Evolutionary conservation across 2,888 invertebrate species (phyloP).

Genomic region (Harpalus rubripes): DNA sequence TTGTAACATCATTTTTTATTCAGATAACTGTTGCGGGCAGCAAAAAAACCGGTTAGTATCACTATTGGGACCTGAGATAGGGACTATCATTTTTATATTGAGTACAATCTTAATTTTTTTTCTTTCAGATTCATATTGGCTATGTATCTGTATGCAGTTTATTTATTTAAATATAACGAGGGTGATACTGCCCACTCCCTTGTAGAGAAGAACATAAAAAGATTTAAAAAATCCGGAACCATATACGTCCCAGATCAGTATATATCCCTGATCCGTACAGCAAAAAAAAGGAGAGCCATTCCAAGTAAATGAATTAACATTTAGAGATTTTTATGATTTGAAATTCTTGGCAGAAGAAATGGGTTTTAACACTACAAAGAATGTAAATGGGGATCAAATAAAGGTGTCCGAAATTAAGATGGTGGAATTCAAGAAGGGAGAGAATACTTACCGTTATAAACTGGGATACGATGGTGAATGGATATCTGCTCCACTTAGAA

Average conservation of each 20-base stretch:
- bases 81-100: no score
- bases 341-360: not conserved
- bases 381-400: not conserved
- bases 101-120: not conserved
- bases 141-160: constrained; percentile 2
- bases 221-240: not conserved
- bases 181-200: not conserved
- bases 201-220: not conserved
- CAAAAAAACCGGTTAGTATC: constrained; percentile 4
- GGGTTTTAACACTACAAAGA: not conserved
- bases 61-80: not conserved
- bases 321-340: not conserved
- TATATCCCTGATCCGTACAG: not conserved
- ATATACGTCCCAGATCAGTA: constrained; percentile 1
- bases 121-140: not conserved
- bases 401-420: not conserved
- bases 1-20: constrained; percentile 1
- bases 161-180: constrained; percentile 1
- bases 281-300: not conserved
- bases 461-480: not conserved
- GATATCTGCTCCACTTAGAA: not conserved
- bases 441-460: constrained; percentile 1
- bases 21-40: not conserved
- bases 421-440: constrained; percentile 7
- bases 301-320: not conserved